These are phyloP conservation scores for Chaetophractus vellerosus DNA, from an alignment of 2,797 vertebrate species.

Conservation along the genomic window DNA sequence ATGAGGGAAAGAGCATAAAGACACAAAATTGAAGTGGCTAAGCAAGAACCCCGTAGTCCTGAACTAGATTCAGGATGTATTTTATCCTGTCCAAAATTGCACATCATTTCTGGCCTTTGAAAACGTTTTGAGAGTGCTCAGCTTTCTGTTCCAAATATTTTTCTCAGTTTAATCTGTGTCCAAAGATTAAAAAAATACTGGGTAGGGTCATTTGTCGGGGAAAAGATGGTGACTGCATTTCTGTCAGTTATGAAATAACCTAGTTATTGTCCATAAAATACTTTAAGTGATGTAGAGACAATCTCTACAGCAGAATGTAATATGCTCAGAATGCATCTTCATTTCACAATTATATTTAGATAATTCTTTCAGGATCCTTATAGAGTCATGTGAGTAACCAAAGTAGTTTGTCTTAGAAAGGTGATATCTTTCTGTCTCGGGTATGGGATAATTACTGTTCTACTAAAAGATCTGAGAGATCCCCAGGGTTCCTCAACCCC, in stretches of 20 bases:
- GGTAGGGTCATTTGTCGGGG: constrained; percentile 59
- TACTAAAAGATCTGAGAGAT: constrained; percentile 76
- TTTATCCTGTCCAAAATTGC: constrained; percentile 47
- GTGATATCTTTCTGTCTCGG: constrained; percentile 21
- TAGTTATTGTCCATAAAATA: constrained; percentile 72
- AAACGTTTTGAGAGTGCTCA: constrained; percentile 27
- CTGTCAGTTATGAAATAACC: constrained; percentile 76
- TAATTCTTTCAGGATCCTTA: constrained; percentile 46
- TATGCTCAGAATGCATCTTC: constrained; percentile 72
- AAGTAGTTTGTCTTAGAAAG: constrained; percentile 76
- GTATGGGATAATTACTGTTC: constrained; percentile 51
- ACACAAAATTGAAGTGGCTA: neutral
- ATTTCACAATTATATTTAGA: constrained; percentile 76
- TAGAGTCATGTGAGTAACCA: constrained; percentile 58
- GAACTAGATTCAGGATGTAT: constrained; percentile 11
- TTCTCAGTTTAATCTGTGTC: constrained; percentile 38
- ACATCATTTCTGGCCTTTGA: neutral
- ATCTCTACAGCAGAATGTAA: constrained; percentile 62
- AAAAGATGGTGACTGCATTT: constrained; percentile 64
- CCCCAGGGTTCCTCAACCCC: constrained; percentile 65
- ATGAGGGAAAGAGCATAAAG: neutral
- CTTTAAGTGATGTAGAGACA: constrained; percentile 52
- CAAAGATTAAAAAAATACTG: neutral
- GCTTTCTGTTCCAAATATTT: constrained; percentile 52
- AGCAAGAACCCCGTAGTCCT: neutral